Conservation (phyloP, 2,888 invertebrate genomes). For the Ditula angustiorana region DNA sequence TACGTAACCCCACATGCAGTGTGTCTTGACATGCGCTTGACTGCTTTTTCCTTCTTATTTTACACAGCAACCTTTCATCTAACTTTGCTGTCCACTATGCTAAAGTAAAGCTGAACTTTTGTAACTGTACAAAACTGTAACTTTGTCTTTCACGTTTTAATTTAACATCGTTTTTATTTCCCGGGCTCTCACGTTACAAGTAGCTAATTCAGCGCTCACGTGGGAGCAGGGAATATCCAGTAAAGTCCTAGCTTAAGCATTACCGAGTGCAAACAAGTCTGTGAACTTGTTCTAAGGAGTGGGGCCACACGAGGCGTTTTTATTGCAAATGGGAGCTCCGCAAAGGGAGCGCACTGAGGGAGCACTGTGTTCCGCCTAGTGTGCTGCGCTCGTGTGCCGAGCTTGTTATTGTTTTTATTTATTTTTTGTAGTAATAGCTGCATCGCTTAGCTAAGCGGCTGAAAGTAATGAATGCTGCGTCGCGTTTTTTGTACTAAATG, state of each 20-base stretch:
- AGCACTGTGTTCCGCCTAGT: conserved; percentile 46
- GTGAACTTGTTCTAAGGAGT: conserved; percentile 64
- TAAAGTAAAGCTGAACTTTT: conserved; percentile 18
- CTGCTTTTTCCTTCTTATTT: not conserved
- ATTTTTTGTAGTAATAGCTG: not conserved
- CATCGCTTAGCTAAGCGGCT: not conserved
- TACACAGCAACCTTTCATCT: not conserved
- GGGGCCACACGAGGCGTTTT: conserved; percentile 70
- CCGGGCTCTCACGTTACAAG: conserved; percentile 43
- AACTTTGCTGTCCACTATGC: conserved; percentile 4
- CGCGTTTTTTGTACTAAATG: not conserved
- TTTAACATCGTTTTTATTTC: conserved; percentile 17
- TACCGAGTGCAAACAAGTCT: conserved; percentile 70
- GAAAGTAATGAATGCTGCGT: not conserved
- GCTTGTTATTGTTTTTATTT: conserved; percentile 6
- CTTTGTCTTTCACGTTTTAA: conserved; percentile 25
- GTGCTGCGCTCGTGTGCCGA: not conserved
- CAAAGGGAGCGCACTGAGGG: conserved; percentile 49
- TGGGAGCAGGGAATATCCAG: conserved; percentile 59
- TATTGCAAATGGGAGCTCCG: conserved; percentile 74
- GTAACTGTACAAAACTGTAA: conserved; percentile 15
- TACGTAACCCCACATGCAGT: too few species aligned
- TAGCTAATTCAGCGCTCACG: conserved; percentile 61
- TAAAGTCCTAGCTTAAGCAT: conserved; percentile 66
- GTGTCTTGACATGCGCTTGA: too few species aligned